A percentile compares a stretch with the other conserved stretches of the same genome.
phyloP scores from a whole-genome alignment of 2,797 vertebrate species.

The Zalophus californianus region DNA sequence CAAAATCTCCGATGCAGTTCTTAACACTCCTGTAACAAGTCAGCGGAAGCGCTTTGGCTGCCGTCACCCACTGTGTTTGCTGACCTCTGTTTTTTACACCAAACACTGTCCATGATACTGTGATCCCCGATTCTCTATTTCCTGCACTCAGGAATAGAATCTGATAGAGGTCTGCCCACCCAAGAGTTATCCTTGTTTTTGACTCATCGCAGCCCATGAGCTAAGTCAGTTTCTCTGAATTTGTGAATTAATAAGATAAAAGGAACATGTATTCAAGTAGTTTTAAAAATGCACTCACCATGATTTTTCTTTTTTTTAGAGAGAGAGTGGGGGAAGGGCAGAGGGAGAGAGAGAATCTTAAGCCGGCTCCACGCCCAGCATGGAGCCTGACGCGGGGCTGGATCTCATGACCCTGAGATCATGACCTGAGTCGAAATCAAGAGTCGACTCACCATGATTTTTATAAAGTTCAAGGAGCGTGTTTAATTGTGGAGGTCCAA shows the following conservation, averaged over 20 bases:
- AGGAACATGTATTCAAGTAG: background rate
- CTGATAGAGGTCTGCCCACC: no score
- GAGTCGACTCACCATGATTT: background rate
- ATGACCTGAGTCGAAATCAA: background rate
- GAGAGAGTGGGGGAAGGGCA: background rate
- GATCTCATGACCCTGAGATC: background rate
- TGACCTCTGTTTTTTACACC: background rate
- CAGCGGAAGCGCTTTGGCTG: fast-evolving
- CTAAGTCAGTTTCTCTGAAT: background rate
- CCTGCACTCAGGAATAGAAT: background rate
- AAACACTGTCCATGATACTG: background rate
- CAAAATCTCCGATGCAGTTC: background rate
- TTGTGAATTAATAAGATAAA: background rate
- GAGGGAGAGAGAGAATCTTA: background rate
- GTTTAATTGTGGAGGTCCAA: background rate
- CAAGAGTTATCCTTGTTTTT: no score
- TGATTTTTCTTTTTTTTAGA: background rate
- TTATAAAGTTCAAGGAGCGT: background rate
- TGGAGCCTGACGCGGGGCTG: background rate
- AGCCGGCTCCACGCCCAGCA: background rate
- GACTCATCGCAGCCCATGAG: background rate
- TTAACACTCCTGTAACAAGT: background rate
- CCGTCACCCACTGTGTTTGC: no score
- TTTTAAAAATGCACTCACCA: background rate
- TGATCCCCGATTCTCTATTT: no score